These are phyloP conservation scores for Drosophila yakuba DNA, from an alignment of 1,140 invertebrate genomes.

Conservation along the genomic window DNA sequence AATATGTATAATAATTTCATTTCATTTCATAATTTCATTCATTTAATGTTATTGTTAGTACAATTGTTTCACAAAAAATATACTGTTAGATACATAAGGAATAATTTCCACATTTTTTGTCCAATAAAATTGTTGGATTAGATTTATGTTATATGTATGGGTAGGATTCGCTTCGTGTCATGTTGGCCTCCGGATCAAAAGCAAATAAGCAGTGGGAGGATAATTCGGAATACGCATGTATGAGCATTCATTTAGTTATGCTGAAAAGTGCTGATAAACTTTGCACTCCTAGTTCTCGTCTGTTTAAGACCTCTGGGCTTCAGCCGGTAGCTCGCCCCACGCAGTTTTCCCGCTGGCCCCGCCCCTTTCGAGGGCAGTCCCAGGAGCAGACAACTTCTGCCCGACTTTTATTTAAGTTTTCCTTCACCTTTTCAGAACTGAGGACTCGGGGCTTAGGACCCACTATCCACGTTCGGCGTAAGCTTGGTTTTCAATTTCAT, in stretches of 20 bases:
- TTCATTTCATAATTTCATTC: too few species aligned
- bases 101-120: too few species aligned
- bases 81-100: too few species aligned
- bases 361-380: constrained; percentile 3
- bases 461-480: constrained; percentile 34
- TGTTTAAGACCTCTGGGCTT: constrained; percentile 36
- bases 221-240: neutral
- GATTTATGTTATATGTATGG: neutral
- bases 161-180: too few species aligned
- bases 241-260: constrained; percentile 52
- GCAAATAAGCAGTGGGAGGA: neutral
- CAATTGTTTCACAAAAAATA: too few species aligned
- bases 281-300: constrained; percentile 38
- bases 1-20: too few species aligned
- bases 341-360: constrained; percentile 19
- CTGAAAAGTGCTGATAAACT: constrained; percentile 66
- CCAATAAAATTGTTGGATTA: too few species aligned
- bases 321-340: constrained; percentile 35
- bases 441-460: neutral
- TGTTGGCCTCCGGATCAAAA: neutral
- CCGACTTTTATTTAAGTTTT: constrained; percentile 61
- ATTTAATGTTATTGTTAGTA: too few species aligned
- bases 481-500: constrained; percentile 78
- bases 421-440: constrained; percentile 23
- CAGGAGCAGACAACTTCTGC: constrained; percentile 48